Evolutionary conservation across 2,113 vertebrate genomes (phyloP).

Genomic region (Ramphastos sulfuratus): DNA sequence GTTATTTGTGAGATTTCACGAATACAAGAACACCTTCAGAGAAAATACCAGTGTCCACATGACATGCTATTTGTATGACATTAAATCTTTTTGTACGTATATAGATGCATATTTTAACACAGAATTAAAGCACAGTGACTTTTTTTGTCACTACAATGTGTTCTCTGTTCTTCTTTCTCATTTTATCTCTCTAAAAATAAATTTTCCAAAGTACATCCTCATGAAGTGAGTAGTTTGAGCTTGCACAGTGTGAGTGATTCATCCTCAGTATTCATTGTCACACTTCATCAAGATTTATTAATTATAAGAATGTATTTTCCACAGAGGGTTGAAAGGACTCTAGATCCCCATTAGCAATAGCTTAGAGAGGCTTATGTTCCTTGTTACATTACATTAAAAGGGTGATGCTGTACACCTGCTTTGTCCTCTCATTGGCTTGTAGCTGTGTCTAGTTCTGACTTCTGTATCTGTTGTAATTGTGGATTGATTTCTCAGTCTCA

Average conservation of each 20-base stretch:
- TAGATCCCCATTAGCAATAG: background rate
- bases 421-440: background rate
- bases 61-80: accelerated
- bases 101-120: accelerated
- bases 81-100: background rate
- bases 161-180: background rate
- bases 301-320: background rate
- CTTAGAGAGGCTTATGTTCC: background rate
- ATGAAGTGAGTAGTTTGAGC: background rate
- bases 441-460: background rate
- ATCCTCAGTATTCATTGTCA: background rate
- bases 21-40: background rate
- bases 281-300: background rate
- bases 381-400: background rate
- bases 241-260: background rate
- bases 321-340: background rate
- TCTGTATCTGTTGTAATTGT: background rate
- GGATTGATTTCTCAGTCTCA: background rate
- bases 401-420: background rate
- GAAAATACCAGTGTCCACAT: background rate
- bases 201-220: background rate
- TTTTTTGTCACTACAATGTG: background rate
- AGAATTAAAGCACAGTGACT: background rate
- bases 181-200: background rate
- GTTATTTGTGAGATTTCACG: background rate